Conservation (phyloP, 2,888 invertebrate genomes). For the Automeris io region DNA sequence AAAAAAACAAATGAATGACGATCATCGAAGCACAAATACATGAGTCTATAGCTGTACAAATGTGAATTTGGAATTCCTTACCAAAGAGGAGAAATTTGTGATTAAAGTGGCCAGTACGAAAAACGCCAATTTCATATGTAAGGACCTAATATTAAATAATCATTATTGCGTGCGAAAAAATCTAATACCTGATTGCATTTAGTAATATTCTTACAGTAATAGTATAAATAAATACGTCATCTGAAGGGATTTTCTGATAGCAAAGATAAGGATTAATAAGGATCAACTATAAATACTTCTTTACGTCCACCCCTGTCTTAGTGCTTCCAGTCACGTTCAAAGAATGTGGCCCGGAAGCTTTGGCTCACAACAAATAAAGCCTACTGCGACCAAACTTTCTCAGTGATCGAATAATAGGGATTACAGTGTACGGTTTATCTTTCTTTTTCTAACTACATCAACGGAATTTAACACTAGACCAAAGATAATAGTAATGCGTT, state of each 20-base stretch:
- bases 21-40: too few relatives aligned
- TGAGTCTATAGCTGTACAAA: too few relatives aligned
- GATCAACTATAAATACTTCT: conserved; percentile 53
- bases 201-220: background rate
- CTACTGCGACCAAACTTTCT: conserved; percentile 24
- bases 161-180: background rate
- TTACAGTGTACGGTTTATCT: conserved; percentile 17
- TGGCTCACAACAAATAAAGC: conserved; percentile 23
- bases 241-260: conserved; percentile 37
- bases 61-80: too few relatives aligned
- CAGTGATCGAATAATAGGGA: conserved; percentile 16
- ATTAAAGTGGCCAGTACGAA: too few relatives aligned
- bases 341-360: conserved; percentile 18
- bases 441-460: conserved; percentile 14
- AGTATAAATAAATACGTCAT: conserved; percentile 19
- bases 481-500: conserved; percentile 1
- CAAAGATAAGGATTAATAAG: conserved; percentile 60
- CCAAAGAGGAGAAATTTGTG: too few relatives aligned
- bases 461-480: conserved; percentile 1
- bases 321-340: conserved; percentile 46
- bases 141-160: background rate
- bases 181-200: background rate
- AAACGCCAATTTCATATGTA: too few relatives aligned
- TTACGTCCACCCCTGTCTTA: conserved; percentile 27
- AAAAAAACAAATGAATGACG: too few relatives aligned